Base-by-base conservation (phyloP, 2,888 invertebrate species). In the Miltochrista miniata region DNA sequence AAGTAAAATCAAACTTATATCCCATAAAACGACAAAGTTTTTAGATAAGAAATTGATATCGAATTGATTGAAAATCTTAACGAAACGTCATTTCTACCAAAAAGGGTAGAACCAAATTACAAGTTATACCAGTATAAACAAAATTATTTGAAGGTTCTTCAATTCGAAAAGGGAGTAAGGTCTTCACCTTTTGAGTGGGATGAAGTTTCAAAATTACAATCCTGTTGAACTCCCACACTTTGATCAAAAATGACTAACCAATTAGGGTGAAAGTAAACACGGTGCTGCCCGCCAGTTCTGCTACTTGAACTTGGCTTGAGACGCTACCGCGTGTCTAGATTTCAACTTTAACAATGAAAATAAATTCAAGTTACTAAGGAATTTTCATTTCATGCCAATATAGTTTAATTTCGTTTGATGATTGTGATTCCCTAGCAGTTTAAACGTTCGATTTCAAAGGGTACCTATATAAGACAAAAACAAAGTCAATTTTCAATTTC, bases 321-420 rank as follows among this genome's bases (percentile, higher is more conserved):
- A n/a, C n/a, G n/a, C n/a, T n/a, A n/a, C n/a, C n/a, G n/a, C n/a
- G n/a, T n/a, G n/a, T n/a, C n/a, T n/a, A n/a, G n/a, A 69, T 68
- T 61, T 65, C 37, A 72, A 64, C 61, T 61, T 54, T 54, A 68
- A 59, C 57, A 56, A 61, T 41, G 51, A 73, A 74, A 74, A 64
- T 67, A 76, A 74, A 81, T 77, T 74, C 70, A 77, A 78, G 70
- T 76, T 72, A 51, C 53, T 66, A 70, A 64, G 58, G 50, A 62
- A 46, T 50, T 56, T 39, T 49, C 52, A 59, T 67, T 70, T 61
- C 54, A 64, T 51, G 47, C 11, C 42, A 53, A 29, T 49, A 45
- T 56, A 64, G 59, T 63, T 69, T 24, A 24, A 24, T 24, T 24
- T 24, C n/a, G 5, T 24, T 24, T 24, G 18, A 24, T 24, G 18